Percentiles rank a stretch among this genome's conserved stretches.
These are phyloP conservation scores for Apotomis capreana DNA, from an alignment of 2,888 invertebrate genomes.

Conservation along the genomic window DNA sequence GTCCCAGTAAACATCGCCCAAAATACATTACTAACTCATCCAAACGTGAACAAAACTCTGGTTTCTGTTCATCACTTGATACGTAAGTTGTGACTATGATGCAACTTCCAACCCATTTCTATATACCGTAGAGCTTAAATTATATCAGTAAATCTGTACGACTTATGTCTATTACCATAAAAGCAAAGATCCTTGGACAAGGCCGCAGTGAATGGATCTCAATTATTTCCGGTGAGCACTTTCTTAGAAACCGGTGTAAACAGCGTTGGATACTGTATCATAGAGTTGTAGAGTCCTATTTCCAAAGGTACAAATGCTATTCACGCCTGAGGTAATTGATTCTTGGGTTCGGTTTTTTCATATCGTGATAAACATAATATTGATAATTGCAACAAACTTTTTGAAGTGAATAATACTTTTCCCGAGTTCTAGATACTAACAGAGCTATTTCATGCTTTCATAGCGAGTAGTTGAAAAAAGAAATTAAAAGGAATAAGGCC, in stretches of 20 bases:
- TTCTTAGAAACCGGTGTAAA: constrained; percentile 9
- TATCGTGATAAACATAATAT: no score
- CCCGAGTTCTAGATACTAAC: no score
- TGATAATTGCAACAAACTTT: no score
- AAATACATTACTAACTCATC: constrained; percentile 17
- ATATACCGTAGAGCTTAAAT: not conserved
- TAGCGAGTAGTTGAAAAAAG: no score
- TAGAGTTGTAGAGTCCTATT: constrained; percentile 12
- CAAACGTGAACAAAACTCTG: constrained; percentile 5
- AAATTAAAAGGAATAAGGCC: no score
- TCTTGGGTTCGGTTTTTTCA: constrained; percentile 6
- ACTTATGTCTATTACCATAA: not conserved
- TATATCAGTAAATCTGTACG: not conserved
- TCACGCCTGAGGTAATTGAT: constrained; percentile 19
- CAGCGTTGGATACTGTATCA: not conserved
- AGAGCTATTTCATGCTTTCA: no score
- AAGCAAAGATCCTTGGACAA: constrained; percentile 47
- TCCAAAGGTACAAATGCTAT: not conserved
- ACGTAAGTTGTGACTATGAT: no score
- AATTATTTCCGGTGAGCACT: constrained; percentile 48
- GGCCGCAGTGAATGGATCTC: constrained; percentile 46
- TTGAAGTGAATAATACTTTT: no score
- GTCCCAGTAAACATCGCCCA: constrained; percentile 3
- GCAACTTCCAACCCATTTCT: not conserved
- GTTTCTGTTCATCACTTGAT: not conserved